phyloP scores from a whole-genome alignment of 2,113 vertebrate genomes.

The Pithys albifrons region DNA sequence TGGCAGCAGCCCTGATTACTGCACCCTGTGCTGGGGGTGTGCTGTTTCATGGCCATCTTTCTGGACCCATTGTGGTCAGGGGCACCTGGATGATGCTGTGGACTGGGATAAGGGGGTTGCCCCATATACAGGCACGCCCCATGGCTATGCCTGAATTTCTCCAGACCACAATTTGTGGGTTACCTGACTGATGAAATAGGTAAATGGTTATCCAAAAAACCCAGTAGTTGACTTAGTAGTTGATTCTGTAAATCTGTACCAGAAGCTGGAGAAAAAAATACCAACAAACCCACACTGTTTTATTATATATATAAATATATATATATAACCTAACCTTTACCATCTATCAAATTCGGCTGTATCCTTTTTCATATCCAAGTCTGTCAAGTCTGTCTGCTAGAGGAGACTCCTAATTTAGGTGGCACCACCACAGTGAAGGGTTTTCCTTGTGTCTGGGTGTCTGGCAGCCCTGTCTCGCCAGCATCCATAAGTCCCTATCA shows the following conservation, averaged over 20 bases:
- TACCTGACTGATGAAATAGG: neutral
- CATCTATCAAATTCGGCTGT: neutral
- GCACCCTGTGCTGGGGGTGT: neutral
- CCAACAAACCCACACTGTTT: neutral
- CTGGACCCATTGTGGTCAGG: fast-evolving
- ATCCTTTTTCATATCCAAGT: neutral
- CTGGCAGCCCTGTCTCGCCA: neutral
- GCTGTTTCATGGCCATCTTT: neutral
- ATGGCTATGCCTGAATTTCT: neutral
- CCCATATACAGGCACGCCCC: neutral
- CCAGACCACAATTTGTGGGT: neutral
- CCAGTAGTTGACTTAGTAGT: neutral
- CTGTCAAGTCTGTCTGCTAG: neutral
- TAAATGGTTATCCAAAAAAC: neutral
- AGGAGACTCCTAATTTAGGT: neutral
- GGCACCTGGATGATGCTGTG: neutral
- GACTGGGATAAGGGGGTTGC: neutral
- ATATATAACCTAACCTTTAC: neutral
- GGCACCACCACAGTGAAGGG: neutral
- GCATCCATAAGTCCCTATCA: neutral
- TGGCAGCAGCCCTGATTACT: neutral
- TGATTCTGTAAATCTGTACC: neutral
- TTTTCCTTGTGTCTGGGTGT: neutral
- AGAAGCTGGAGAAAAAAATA: neutral
- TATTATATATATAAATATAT: neutral